Evolutionary conservation across 2,113 vertebrate species (phyloP), one percentile per base, ranked within the genome.

Genomic region (Dicerorhinus sumatrensis): DNA sequence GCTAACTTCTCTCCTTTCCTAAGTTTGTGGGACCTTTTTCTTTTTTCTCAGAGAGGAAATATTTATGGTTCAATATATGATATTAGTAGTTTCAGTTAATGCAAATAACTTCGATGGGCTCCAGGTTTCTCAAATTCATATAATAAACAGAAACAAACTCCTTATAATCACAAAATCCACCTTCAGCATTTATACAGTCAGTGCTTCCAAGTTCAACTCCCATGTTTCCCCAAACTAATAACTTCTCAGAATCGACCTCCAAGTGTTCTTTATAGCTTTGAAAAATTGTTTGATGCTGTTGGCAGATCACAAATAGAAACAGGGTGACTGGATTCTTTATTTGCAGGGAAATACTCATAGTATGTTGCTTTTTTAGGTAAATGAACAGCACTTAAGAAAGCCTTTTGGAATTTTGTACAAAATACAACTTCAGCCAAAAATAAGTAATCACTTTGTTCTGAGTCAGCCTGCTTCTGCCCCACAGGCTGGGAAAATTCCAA

Each of bases 351-450:
- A 84, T 65, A 54, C 36, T 79, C 69, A n/a, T 1, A 48, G 65
- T 48, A 25, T 8, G 4, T 87, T 92, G 62, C n/a, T 58, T 88
- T 79, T 85, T 63, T n/a, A 82, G 58, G 81, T 84, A 96, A 95
- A 91, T 29, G 46, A 93, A 39, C 12, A 60, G 23, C 36, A 51
- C 46, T 94, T 86, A 70, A 69, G 36, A 81, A 36, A 89, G 42
- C 12, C 42, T 90, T 72, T 75, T 89, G 48, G 77, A 65, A 82
- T 94, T 89, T 42, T 27, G 18, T 81, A 39, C 25, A 86, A 79
- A 93, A 88, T 54, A 58, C 3, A 36, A 83, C n/a, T 69, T 81
- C 6, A 42, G 23, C 27, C 21, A 73, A 42, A 95, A 93, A 89
- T 77, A 76, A 86, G 42, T 60, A 70, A 42, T 36, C 5, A 4